Evolutionary conservation across 2,113 vertebrate genomes (phyloP).

Genomic region (Strix uralensis): DNA sequence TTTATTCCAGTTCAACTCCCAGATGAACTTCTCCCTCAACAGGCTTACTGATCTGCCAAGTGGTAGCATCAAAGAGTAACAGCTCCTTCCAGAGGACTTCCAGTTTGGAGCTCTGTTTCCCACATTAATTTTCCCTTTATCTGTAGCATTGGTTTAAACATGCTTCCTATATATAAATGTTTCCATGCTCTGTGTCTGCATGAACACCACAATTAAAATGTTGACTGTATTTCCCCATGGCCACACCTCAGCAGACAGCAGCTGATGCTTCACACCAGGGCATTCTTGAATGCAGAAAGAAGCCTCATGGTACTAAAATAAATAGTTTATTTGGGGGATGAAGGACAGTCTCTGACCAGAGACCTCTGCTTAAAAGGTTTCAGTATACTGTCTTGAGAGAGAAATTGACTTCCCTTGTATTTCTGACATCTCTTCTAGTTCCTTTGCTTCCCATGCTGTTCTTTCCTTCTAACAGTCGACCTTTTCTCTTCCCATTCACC

Average conservation of each 20-base stretch:
- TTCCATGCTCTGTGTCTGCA: not conserved
- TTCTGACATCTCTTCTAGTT: not conserved
- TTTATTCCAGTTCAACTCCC: not conserved
- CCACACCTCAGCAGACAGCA: not conserved
- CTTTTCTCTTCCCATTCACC: not conserved
- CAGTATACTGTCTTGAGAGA: not conserved
- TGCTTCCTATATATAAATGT: not conserved
- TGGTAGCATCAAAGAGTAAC: not conserved
- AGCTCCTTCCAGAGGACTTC: not conserved
- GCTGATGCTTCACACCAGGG: not conserved
- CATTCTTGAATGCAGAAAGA: not conserved
- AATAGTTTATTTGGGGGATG: not conserved
- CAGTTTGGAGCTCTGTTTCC: not conserved
- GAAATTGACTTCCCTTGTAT: not conserved
- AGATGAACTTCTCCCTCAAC: not conserved
- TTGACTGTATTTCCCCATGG: not conserved
- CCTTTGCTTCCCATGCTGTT: not conserved
- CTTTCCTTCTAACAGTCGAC: not conserved
- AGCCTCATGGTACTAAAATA: not conserved
- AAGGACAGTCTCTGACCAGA: not conserved
- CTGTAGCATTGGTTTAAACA: not conserved
- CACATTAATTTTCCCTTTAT: not conserved
- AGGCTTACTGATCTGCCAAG: not conserved
- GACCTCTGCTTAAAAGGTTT: not conserved
- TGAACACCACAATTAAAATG: not conserved